Conservation (phyloP, 2,113 vertebrate species). For the Pollimyrus isidori region DNA sequence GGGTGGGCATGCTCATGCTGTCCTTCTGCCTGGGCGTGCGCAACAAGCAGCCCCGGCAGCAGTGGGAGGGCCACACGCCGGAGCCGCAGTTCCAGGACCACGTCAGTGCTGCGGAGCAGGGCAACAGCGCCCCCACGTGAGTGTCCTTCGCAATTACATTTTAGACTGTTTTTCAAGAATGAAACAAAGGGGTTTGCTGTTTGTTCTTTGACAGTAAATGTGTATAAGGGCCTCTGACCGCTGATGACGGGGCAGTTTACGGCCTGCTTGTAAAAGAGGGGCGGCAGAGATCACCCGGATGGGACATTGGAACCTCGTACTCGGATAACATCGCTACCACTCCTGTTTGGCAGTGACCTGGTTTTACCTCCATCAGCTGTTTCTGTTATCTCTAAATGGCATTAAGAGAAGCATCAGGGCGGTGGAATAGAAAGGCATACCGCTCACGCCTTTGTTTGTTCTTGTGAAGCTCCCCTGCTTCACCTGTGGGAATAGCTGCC, state of each 20-base stretch:
- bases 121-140: background rate
- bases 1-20: constrained; percentile 74
- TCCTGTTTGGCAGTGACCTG: background rate
- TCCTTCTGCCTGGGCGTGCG: constrained; percentile 79
- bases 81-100: constrained; percentile 10
- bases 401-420: background rate
- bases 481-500: background rate
- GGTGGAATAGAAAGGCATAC: background rate
- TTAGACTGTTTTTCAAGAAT: background rate
- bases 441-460: background rate
- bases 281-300: background rate
- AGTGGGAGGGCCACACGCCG: constrained; percentile 36
- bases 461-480: background rate
- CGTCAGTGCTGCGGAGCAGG: background rate
- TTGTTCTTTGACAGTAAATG: background rate
- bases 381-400: background rate
- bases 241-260: background rate
- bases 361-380: background rate
- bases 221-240: background rate
- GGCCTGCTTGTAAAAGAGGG: background rate
- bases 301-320: background rate
- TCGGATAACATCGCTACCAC: background rate
- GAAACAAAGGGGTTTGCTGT: background rate
- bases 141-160: background rate
- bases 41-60: constrained; percentile 66